Base-by-base conservation (phyloP, 2,888 invertebrate species). In the Ceratothoa steindachneri region DNA sequence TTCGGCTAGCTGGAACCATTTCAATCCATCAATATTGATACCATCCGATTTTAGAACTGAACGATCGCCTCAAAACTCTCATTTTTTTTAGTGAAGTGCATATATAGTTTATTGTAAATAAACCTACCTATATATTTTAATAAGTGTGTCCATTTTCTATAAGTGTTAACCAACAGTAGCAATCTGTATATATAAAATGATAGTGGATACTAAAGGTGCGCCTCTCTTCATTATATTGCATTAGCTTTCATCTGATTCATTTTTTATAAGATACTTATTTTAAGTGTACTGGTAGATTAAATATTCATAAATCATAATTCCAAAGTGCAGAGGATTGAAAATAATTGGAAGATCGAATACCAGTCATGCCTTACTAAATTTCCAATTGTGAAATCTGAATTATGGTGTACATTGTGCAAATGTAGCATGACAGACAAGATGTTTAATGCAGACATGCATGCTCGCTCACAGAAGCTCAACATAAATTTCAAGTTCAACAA, bases 391-490 rank as follows among this genome's bases (percentile, higher is more conserved):
- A 19, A 60, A 9, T 60, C 60, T 60, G 60, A 60, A 22, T 24
- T 60, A 22, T 60, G 60, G 19, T 60, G 60, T 19, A 60, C 5
- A n/a, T n/a, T 60, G 9, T 60, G 60, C 60, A 60, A 60, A 60
- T 60, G 60, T 60, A n/a, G n/a, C 19, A 27, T 60, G 7, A 60
- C 5, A 60, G 60, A 5, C 24, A 60, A 60, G 27, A 60, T 9
- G 60, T 60, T 22, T 24, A 60, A 60, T 60, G 60, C 60, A 22
- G 60, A 60, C 5, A 60, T 60, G 60, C 60, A 60, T 60, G 60
- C 60, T 60, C 9, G 27, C 19, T 60, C 60, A 22, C 19, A 60
- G 27, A 60, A 60, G 27, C 60, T 9, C 19, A 60, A n/a, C 5
- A 60, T 5, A 22, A 60, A 22, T 24, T 60, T 9, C 9, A 60